Evolutionary conservation across 2,113 vertebrate genomes (phyloP), one percentile per base, ranked within the genome.

Genomic region (Pica pica): DNA sequence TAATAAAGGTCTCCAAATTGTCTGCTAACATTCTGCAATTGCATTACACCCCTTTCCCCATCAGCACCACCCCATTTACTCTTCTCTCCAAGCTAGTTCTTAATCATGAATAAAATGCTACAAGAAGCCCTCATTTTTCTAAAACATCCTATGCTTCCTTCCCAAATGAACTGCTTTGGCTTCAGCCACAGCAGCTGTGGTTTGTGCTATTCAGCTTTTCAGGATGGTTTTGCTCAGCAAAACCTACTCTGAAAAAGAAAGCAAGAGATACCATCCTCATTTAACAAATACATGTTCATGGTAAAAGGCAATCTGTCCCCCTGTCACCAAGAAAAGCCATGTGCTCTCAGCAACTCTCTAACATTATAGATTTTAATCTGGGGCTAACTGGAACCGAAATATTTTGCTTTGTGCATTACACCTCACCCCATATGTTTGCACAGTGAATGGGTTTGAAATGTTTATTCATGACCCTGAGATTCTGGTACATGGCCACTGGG

Each of bases 251-350:
- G 19, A n/a, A 89, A 74, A 88, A 82, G 22, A 37, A 22, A 19
- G 28, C 37, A 52, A 57, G 59, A 82, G 31, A 26, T 10, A 13
- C 3, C 33, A 53, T 59, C 9, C 11, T 59, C 37, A 21, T 55
- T n/a, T 53, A n/a, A 52, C 39, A 56, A 63, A 61, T 13, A 20
- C 0, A 1, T 11, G 6, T 35, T 60, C 5, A 7, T 6, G 7
- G 33, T 26, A 42, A 89, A 92, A 71, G 33, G 15, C 30, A 64
- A 78, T 23, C 17, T 75, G 47, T 5, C 10, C 12, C 11, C 6
- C 8, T 35, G 22, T 18, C 69, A 57, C 4, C 0, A 53, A 57
- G n/a, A 64, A 63, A 59, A 80, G 2, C 10, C 59, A 11, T 4
- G 2, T 27, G 18, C 21, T 61, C n/a, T 39, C 67, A 83, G 28